These are phyloP conservation scores for Potamilus streckersoni DNA, from an alignment of 1,140 invertebrate species.

Conservation along the genomic window DNA sequence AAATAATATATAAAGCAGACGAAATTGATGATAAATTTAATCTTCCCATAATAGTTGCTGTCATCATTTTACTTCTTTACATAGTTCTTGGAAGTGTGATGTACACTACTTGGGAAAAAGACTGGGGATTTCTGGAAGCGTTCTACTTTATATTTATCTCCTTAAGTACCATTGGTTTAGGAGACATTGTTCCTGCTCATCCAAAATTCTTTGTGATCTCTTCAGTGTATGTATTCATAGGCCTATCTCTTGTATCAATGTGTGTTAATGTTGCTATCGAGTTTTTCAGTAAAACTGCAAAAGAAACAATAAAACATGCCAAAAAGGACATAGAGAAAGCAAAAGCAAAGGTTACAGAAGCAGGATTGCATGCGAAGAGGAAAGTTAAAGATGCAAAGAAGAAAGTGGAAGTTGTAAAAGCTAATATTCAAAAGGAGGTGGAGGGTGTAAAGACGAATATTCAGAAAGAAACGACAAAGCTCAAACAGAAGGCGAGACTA, in stretches of 20 bases:
- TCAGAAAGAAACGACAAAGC: slow-evolving; percentile 12
- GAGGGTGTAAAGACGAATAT: slow-evolving; percentile 18
- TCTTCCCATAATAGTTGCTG: slow-evolving; percentile 86
- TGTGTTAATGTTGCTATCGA: slow-evolving; percentile 90
- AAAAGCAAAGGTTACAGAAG: slow-evolving; percentile 18
- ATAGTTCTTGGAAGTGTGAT: slow-evolving; percentile 84
- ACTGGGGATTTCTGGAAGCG: slow-evolving; percentile 91
- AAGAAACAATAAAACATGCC: slow-evolving; percentile 14
- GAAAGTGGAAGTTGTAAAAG: slow-evolving; percentile 67
- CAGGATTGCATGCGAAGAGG: slow-evolving; percentile 12
- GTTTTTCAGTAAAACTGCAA: slow-evolving; percentile 22
- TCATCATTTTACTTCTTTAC: slow-evolving; percentile 83
- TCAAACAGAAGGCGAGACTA: slow-evolving; percentile 12
- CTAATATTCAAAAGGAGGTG: slow-evolving; percentile 68
- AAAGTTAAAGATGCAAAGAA: slow-evolving; percentile 14
- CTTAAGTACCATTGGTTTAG: slow-evolving; percentile 76
- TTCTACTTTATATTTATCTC: slow-evolving; percentile 96
- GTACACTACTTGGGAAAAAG: slow-evolving; percentile 73
- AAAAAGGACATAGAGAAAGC: slow-evolving; percentile 20
- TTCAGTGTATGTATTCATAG: slow-evolving; percentile 94
- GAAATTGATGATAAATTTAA: slow-evolving; percentile 91
- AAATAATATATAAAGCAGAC: not conserved
- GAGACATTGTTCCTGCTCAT: slow-evolving; percentile 88
- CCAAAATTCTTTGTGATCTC: slow-evolving; percentile 89
- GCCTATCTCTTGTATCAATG: slow-evolving; percentile 90